Evolutionary conservation across 2,113 vertebrate genomes (phyloP), one percentile per base, ranked within the genome.

Genomic region (Hippoglossus stenolepis): DNA sequence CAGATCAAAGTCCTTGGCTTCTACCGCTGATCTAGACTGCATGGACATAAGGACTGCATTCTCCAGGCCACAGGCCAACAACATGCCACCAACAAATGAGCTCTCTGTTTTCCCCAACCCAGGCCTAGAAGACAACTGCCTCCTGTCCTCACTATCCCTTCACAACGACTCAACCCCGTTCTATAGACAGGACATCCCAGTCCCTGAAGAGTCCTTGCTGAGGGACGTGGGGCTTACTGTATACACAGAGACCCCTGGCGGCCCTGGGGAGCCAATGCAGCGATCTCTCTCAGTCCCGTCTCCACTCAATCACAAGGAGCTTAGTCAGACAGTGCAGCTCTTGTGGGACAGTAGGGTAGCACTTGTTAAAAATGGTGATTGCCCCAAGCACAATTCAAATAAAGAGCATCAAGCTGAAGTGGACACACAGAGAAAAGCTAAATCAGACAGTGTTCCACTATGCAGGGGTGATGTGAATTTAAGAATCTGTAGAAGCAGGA

Each of bases 141-240:
- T 78, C 66, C 56, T 70, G 5, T 73, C 80, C 26, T 59, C 80
- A 51, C 73, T 75, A 1, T 69, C 47, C 12, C 58, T 59, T 20
- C 70, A 81, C 10, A 80, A 38, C 79, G 89, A 91, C 15, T 62
- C 70, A 54, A 81, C 79, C 13, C 67, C 2, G 20, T 53, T 80
- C 18, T 91, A 92, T 40, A 91, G 85, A 69, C 89, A 93, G 69
- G 95, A 94, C 76, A 95, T 94, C 70, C 90, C 93, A 23, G 94
- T 95, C 26, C 90, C 93, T 73, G 91, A 93, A 65, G 95, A 95
- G 85, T 95, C 93, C 7, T 80, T 94, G 21, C 53, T 94, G 56
- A 91, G 74, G 45, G 93, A 95, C 68, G 94, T 94, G 10, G 94
- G 94, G 20, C 83, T 94, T 66, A 94, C 93, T 3, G 94, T 94